These are phyloP conservation scores for Gambusia yucatana DNA, from an alignment of 2,797 vertebrate genomes.

Conservation along the genomic window DNA sequence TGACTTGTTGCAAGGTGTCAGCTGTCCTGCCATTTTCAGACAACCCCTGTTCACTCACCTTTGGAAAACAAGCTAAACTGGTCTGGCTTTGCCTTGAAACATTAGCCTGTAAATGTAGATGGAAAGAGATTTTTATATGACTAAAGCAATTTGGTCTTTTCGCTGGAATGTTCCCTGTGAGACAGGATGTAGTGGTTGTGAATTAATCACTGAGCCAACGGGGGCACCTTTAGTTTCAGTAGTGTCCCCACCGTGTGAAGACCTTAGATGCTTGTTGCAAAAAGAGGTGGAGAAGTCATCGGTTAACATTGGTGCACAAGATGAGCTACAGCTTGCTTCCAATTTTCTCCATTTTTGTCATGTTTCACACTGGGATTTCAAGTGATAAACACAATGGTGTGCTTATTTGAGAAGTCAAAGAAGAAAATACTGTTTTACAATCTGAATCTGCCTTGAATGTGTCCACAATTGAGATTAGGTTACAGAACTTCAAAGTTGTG, in stretches of 20 bases:
- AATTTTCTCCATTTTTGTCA: neutral
- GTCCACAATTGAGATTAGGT: neutral
- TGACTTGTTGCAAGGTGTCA: conserved; percentile 8
- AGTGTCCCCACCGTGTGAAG: neutral
- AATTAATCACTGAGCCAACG: conserved; percentile 29
- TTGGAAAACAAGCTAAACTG: conserved; percentile 1
- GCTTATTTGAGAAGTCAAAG: neutral
- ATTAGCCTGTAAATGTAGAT: neutral
- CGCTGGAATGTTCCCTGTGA: neutral
- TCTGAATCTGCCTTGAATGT: neutral
- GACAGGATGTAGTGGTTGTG: conserved; percentile 6
- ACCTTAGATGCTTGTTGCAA: too few species aligned
- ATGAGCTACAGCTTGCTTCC: neutral
- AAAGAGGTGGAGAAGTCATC: neutral
- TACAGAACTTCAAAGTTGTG: neutral
- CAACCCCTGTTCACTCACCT: neutral
- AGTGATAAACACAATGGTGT: neutral
- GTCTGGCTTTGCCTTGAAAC: neutral
- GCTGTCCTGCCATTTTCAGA: neutral
- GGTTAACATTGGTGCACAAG: neutral
- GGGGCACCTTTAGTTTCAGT: neutral
- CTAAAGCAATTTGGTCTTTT: neutral
- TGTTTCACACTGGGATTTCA: neutral
- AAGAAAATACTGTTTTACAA: neutral
- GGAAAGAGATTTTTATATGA: neutral